Conservation (phyloP, 2,888 invertebrate species). For the Scaptomyza cyrtandrae region DNA sequence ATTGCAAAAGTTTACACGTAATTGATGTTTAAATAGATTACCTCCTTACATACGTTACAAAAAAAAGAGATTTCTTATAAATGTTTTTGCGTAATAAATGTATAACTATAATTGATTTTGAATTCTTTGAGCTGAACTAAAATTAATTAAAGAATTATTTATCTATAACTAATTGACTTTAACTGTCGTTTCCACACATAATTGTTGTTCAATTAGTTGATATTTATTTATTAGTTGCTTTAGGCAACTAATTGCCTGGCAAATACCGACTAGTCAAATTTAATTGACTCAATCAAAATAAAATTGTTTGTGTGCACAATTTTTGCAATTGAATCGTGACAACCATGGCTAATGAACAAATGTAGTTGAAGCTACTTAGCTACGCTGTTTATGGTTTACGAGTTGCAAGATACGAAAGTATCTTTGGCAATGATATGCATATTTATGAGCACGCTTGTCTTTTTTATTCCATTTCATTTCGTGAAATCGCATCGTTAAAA, state of each 20-base stretch:
- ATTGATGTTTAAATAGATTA: background rate
- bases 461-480: slow-evolving; percentile 36
- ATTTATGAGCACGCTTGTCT: slow-evolving; percentile 55
- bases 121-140: too few relatives aligned
- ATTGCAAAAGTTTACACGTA: background rate
- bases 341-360: slow-evolving; percentile 24
- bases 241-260: slow-evolving; percentile 1
- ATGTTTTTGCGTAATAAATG: too few relatives aligned
- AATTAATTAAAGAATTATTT: too few relatives aligned
- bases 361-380: slow-evolving; percentile 32
- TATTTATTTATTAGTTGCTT: slow-evolving; percentile 2
- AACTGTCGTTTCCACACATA: too few relatives aligned
- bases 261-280: slow-evolving; percentile 25
- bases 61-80: too few relatives aligned
- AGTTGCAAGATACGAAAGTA: slow-evolving; percentile 47
- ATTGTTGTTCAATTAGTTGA: background rate
- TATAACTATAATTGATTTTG: too few relatives aligned
- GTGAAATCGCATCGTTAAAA: slow-evolving; percentile 63
- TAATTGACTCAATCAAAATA: slow-evolving; percentile 40
- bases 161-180: too few relatives aligned
- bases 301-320: slow-evolving; percentile 4
- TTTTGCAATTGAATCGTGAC: slow-evolving; percentile 12
- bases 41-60: background rate
- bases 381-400: slow-evolving; percentile 39
- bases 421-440: slow-evolving; percentile 54